These are phyloP conservation scores for Discoglossus pictus DNA, from an alignment of 2,797 vertebrate species.

Conservation along the genomic window DNA sequence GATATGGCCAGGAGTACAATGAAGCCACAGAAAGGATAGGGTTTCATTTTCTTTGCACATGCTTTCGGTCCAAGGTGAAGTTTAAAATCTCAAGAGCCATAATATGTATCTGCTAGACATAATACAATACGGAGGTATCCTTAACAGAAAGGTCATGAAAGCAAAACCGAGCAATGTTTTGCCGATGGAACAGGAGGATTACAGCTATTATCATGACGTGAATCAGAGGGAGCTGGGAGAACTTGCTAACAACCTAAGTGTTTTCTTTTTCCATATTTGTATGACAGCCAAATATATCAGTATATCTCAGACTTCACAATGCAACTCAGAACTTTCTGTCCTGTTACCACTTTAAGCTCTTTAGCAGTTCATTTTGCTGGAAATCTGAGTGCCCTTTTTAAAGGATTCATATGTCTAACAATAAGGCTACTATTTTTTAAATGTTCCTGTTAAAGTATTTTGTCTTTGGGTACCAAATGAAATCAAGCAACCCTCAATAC, in stretches of 20 bases:
- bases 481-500: too few relatives aligned
- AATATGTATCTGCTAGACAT: constrained; percentile 29
- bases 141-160: constrained; percentile 25
- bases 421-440: constrained; percentile 15
- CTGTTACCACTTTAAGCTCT: constrained; percentile 36
- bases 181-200: constrained; percentile 15
- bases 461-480: not conserved
- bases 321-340: constrained; percentile 32
- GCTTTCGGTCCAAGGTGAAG: constrained; percentile 14
- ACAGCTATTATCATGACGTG: constrained; percentile 2
- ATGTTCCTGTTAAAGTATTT: constrained; percentile 11
- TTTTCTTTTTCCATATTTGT: constrained; percentile 42
- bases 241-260: constrained; percentile 35
- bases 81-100: constrained; percentile 31
- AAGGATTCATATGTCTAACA: constrained; percentile 16
- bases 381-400: constrained; percentile 33
- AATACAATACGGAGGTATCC: constrained; percentile 22
- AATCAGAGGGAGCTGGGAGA: constrained; percentile 35
- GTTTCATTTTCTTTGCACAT: not conserved
- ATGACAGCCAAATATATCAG: constrained; percentile 37
- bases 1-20: constrained; percentile 12
- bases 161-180: constrained; percentile 10
- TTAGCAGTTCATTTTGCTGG: constrained; percentile 44
- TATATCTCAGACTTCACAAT: constrained; percentile 32
- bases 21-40: not conserved